phyloP scores from a whole-genome alignment of 2,113 vertebrate species.

The Grus americana region DNA sequence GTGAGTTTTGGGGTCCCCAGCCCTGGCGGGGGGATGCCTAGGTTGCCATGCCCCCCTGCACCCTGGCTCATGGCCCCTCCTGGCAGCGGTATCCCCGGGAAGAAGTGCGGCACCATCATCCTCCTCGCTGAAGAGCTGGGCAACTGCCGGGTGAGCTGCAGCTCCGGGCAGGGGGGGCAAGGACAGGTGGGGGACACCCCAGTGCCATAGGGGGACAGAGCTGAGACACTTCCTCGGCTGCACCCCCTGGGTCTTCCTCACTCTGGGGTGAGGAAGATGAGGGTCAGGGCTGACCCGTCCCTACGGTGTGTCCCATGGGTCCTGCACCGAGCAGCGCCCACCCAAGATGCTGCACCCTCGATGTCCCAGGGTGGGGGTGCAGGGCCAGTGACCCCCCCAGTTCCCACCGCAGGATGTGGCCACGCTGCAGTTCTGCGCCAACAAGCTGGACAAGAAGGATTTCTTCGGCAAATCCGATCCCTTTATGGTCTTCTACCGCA shows the following conservation, averaged over 20 bases:
- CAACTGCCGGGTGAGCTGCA: slow-evolving; percentile 89
- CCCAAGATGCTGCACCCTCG: rapidly evolving
- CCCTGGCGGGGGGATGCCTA: neutral
- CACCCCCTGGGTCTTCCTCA: neutral
- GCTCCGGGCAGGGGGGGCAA: neutral
- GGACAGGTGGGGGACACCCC: neutral
- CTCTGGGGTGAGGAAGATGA: neutral
- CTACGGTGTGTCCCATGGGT: rapidly evolving
- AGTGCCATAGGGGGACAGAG: rapidly evolving
- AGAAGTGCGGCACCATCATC: slow-evolving; percentile 93
- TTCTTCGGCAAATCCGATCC: slow-evolving; percentile 48
- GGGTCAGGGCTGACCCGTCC: neutral
- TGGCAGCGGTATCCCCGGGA: slow-evolving; percentile 85
- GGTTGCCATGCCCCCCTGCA: rapidly evolving
- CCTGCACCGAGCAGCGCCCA: neutral
- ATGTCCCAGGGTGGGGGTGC: no score
- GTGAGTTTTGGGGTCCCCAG: slow-evolving; percentile 48
- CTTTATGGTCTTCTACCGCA: slow-evolving; percentile 49
- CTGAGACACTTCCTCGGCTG: neutral
- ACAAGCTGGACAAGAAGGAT: slow-evolving; percentile 53
- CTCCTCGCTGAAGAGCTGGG: slow-evolving; percentile 91
- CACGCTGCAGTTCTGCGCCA: slow-evolving; percentile 39
- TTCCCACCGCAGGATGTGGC: neutral
- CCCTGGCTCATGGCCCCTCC: neutral
- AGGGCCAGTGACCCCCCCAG: neutral